These are phyloP conservation scores for Sicus ferrugineus DNA, from an alignment of 2,888 invertebrate genomes.

Conservation along the genomic window DNA sequence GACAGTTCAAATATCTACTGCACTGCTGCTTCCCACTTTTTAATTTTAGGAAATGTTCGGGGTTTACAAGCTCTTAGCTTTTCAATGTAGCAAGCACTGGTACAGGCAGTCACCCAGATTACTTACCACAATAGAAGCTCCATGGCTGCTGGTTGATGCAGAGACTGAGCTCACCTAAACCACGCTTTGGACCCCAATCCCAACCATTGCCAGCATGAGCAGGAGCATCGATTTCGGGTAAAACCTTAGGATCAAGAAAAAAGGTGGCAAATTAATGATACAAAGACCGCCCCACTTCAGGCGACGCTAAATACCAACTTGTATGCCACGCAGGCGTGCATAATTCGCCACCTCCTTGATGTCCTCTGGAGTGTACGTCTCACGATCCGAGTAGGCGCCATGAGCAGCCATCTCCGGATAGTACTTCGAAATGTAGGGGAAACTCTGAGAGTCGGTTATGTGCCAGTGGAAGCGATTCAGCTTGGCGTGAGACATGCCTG, in stretches of 20 bases:
- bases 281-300: conserved; percentile 61
- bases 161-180: conserved; percentile 79
- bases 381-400: conserved; percentile 86
- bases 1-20: too few species aligned
- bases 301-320: conserved; percentile 67
- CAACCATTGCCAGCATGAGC: conserved; percentile 89
- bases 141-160: conserved; percentile 84
- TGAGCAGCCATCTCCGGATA: conserved; percentile 81
- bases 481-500: conserved; percentile 89
- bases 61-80: too few species aligned
- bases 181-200: conserved; percentile 81
- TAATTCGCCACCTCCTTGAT: conserved; percentile 77
- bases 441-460: conserved; percentile 89
- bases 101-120: too few species aligned
- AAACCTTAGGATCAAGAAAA: conserved; percentile 68
- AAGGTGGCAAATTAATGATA: not conserved
- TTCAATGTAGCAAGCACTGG: too few species aligned
- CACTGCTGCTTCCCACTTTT: too few species aligned
- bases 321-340: conserved; percentile 82
- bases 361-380: conserved; percentile 77
- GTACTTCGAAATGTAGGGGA: conserved; percentile 81
- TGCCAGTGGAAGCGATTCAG: conserved; percentile 95
- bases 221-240: conserved; percentile 91
- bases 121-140: conserved; percentile 77
- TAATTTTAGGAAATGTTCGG: too few species aligned